Base-by-base conservation (phyloP, 92 coral and sea anemone species). In the Pocillopora meandrina region DNA sequence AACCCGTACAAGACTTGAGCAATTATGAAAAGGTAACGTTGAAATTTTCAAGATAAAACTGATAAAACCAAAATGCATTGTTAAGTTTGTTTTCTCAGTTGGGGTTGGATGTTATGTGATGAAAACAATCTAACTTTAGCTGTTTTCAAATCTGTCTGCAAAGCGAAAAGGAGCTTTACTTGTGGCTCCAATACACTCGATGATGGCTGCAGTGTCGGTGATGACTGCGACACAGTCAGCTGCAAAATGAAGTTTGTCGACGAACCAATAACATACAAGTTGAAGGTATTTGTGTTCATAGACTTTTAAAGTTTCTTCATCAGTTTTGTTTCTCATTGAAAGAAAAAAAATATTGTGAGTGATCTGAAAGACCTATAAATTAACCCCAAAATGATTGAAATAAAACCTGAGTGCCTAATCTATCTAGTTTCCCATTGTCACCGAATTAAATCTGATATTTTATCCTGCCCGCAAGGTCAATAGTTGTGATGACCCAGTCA, bases 401-500 rank as follows among this genome's bases (percentile, higher is more conserved):
- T 12, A 2, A 12, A 12, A 59, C 13, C 0, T 7, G 62, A 59
- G 10, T 59, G 18, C 62, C 3, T 0, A 16, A 5, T 12, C 62
- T 59, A 2, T 16, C 18, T 2, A 15, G 19, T 36, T 13, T 34
- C 12, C 9, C 20, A 15, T 34, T 34, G 8, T 5, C 20, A 69
- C 36, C 14, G 35, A 14, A 20, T 2, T 65, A n/a, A 65, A 15
- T 31, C 66, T 58, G 18, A 17, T 19, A 16, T 23, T 15, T 19
- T 71, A 36, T 49, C 47, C 49, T 65, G 6, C 63, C 73, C 35
- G n/a, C 20, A 74, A 85, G 57, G 77, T 92, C 59, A 80, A 87
- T 60, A 85, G 88, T 72, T 92, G 95, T 61, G 84, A 72, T 75
- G 90, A 87, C 57, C 93, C 93, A 35, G 91, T 92, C 42, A 66